Percentiles rank a stretch among this genome's conserved stretches.
Evolutionary conservation across 2,113 vertebrate species (phyloP).

Genomic region (Sylvicapra grimmia): DNA sequence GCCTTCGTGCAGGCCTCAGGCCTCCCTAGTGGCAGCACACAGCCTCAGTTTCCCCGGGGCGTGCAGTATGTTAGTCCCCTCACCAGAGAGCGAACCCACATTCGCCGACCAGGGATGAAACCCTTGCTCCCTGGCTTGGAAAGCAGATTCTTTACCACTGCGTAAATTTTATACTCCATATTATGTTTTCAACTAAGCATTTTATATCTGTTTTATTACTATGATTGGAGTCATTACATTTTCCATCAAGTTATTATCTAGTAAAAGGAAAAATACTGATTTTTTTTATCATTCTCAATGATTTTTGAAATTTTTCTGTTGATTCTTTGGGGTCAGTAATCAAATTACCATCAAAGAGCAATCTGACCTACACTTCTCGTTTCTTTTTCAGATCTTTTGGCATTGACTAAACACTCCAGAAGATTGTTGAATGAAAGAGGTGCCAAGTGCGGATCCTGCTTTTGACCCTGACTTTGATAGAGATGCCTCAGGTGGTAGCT

Average conservation of each 20-base stretch:
- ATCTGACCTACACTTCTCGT: neutral
- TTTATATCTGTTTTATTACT: neutral
- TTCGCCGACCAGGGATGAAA: neutral
- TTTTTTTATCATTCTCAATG: neutral
- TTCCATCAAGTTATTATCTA: neutral
- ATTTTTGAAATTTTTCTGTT: neutral
- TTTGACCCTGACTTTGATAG: neutral
- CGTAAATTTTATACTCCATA: neutral
- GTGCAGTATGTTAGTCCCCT: neutral
- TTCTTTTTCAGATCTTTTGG: neutral
- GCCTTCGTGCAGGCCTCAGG: neutral
- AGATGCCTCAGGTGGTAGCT: neutral
- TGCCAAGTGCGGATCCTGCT: neutral
- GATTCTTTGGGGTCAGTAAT: neutral
- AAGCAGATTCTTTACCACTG: neutral
- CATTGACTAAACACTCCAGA: neutral
- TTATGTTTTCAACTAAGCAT: neutral
- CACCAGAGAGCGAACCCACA: accelerated
- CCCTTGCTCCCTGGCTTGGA: neutral
- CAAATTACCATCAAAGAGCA: neutral
- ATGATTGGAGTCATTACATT: neutral
- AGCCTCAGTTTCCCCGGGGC: accelerated
- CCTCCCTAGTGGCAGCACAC: neutral
- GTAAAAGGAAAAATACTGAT: neutral
- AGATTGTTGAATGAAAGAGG: neutral